These are phyloP conservation scores for Caenorhabditis japonica DNA, from an alignment of 2,888 invertebrate genomes.

Conservation along the genomic window DNA sequence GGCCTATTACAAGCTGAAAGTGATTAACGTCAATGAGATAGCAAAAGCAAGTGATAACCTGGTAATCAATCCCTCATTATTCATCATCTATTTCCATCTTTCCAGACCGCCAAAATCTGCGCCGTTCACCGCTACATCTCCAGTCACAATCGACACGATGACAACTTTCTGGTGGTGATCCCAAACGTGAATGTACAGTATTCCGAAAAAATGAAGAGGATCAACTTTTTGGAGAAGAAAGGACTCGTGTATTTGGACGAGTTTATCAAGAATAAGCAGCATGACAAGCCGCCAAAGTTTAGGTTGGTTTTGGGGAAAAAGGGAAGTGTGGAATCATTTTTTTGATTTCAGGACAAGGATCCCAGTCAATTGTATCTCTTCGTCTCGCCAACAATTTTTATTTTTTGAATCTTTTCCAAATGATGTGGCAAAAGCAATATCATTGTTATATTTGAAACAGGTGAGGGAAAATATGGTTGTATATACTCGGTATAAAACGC, in stretches of 20 bases:
- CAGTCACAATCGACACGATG: slow-evolving; percentile 23
- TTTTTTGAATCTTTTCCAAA: slow-evolving; percentile 54
- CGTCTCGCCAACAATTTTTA: slow-evolving; percentile 39
- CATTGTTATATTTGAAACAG: slow-evolving; percentile 20
- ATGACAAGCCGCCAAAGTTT: slow-evolving; percentile 60
- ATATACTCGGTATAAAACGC: too few species aligned
- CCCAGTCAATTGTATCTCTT: slow-evolving; percentile 45
- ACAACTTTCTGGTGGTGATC: slow-evolving; percentile 44
- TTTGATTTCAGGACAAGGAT: slow-evolving; percentile 34
- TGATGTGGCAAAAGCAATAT: slow-evolving; percentile 27
- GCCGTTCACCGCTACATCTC: slow-evolving; percentile 33
- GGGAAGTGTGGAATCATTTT: background rate
- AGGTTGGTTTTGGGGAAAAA: slow-evolving; percentile 47
- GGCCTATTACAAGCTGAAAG: slow-evolving; percentile 55
- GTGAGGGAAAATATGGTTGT: too few species aligned
- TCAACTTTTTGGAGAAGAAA: slow-evolving; percentile 72
- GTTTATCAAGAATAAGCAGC: slow-evolving; percentile 68
- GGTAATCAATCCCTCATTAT: slow-evolving; percentile 9
- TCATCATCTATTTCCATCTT: background rate
- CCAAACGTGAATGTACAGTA: slow-evolving; percentile 26
- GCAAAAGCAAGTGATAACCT: slow-evolving; percentile 30
- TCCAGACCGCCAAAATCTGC: slow-evolving; percentile 25
- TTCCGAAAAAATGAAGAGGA: slow-evolving; percentile 29
- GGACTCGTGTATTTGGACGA: slow-evolving; percentile 72
- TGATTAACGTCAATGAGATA: slow-evolving; percentile 26